Conservation (phyloP, 2,113 vertebrate species). For the Dipodomys spectabilis region DNA sequence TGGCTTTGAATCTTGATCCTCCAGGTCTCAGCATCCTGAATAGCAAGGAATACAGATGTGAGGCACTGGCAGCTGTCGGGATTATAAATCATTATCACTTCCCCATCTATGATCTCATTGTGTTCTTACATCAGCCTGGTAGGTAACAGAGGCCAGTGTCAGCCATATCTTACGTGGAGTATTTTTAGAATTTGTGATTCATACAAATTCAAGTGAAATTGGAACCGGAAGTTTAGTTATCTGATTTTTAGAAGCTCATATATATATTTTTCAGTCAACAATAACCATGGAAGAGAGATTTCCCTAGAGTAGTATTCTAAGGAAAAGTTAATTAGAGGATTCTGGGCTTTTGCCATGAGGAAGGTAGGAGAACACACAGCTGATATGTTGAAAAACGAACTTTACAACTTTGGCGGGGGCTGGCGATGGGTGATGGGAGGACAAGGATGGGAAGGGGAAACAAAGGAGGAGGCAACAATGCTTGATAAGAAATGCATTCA, state of each 20-base stretch:
- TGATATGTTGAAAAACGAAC: neutral
- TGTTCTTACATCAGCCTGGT: conserved; percentile 13
- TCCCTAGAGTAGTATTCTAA: neutral
- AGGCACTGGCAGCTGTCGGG: too few relatives aligned
- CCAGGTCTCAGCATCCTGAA: too few relatives aligned
- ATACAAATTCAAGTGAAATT: conserved; percentile 27
- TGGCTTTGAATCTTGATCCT: too few relatives aligned
- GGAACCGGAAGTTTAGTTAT: conserved; percentile 26
- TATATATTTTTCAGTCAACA: neutral
- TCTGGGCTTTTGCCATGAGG: neutral
- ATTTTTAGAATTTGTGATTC: conserved; percentile 5
- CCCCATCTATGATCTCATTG: conserved; percentile 13
- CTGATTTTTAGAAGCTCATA: conserved; percentile 6
- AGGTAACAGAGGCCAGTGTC: neutral
- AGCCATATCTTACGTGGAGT: neutral
- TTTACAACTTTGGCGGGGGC: too few relatives aligned
- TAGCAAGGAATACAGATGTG: too few relatives aligned
- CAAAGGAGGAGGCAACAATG: too few relatives aligned
- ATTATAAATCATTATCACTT: neutral
- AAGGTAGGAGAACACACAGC: neutral
- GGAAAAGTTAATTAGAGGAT: neutral
- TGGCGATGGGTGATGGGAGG: too few relatives aligned
- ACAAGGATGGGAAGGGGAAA: too few relatives aligned
- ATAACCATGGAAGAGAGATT: neutral
- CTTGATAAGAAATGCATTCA: too few relatives aligned